These are phyloP conservation scores for Tipula unca DNA, from an alignment of 2,888 invertebrate species.

Conservation along the genomic window DNA sequence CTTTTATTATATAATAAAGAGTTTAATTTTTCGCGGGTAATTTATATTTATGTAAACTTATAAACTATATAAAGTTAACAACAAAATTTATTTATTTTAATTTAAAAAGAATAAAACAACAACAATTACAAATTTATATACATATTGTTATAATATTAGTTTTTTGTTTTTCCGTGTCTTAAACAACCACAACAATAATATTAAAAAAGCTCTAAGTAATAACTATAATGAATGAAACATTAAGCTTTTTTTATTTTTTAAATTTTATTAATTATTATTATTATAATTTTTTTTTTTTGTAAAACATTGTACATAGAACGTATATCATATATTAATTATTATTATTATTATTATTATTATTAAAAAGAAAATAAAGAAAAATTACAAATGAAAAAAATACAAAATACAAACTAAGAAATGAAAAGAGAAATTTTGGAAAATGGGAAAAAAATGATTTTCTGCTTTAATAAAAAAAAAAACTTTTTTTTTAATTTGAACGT, in stretches of 20 bases:
- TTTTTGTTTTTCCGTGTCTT: background rate
- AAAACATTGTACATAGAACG: slow-evolving; percentile 10
- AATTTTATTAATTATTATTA: background rate
- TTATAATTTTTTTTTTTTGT: background rate
- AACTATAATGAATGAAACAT: background rate
- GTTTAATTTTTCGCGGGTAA: background rate
- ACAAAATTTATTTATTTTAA: background rate
- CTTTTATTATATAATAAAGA: background rate
- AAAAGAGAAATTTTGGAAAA: background rate
- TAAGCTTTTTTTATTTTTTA: background rate
- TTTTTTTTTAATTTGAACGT: background rate
- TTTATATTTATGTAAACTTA: background rate
- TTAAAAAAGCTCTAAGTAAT: background rate
- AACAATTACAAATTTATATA: background rate
- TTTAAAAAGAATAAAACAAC: background rate
- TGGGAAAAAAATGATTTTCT: background rate
- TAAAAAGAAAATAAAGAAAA: background rate
- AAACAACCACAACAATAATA: background rate
- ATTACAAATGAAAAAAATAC: background rate
- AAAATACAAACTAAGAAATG: background rate
- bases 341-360: background rate
- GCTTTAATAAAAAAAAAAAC: background rate
- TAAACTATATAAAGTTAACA: background rate
- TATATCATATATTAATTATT: background rate
- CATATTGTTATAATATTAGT: background rate